Conservation (phyloP, 2,113 vertebrate genomes). For the Amazona guildingii region DNA sequence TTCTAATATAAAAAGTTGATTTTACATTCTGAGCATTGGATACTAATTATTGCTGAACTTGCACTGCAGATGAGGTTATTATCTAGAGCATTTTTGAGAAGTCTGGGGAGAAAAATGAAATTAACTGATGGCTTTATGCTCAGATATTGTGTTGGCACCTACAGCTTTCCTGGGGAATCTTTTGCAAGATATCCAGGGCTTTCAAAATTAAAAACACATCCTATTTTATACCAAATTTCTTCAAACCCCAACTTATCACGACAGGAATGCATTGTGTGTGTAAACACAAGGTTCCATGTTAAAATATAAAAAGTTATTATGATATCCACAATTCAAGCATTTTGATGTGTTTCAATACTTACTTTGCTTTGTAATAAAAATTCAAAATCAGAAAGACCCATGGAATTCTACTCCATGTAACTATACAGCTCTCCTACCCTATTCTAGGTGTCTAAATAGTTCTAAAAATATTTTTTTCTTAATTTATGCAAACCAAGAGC, state of each 20-base stretch:
- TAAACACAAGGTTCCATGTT: background rate
- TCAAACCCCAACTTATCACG: background rate
- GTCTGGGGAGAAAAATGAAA: background rate
- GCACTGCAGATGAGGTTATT: background rate
- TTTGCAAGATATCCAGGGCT: background rate
- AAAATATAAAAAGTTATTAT: background rate
- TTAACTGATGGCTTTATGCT: background rate
- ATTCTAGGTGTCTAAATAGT: background rate
- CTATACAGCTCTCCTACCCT: background rate
- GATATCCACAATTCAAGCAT: background rate
- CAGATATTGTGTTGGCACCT: background rate
- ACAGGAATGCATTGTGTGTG: background rate
- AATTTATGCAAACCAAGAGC: background rate
- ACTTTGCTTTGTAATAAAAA: background rate
- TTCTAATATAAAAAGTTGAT: background rate
- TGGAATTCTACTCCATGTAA: background rate
- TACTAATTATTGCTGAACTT: background rate
- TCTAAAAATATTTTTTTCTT: background rate
- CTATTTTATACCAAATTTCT: background rate
- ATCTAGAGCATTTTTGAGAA: background rate
- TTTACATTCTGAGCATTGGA: background rate
- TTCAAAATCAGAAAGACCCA: background rate
- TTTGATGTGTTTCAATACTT: background rate
- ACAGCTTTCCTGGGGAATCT: background rate
- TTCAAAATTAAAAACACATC: fast-evolving